phyloP scores from a whole-genome alignment of 2,113 vertebrate genomes.

The Callorhinus ursinus region DNA sequence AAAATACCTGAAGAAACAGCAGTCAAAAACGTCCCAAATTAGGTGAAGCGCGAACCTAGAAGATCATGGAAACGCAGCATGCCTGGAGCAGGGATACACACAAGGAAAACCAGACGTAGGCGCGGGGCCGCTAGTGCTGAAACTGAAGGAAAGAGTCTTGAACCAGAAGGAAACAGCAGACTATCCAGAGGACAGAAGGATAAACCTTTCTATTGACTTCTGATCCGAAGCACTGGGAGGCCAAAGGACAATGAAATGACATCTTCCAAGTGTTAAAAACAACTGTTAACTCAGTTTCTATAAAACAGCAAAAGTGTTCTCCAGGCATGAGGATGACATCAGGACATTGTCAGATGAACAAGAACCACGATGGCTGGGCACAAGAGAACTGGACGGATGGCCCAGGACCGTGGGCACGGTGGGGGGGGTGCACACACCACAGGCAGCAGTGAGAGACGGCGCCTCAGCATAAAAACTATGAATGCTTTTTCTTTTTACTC shows the following conservation, averaged over 20 bases:
- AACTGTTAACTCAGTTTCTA: background rate
- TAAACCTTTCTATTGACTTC: background rate
- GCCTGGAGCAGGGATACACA: background rate
- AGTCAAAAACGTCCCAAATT: background rate
- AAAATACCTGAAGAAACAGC: background rate
- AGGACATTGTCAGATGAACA: background rate
- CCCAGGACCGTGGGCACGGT: background rate
- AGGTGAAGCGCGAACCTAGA: background rate
- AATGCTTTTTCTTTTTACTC: background rate
- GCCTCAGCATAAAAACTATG: background rate
- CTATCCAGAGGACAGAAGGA: no score
- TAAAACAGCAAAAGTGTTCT: background rate
- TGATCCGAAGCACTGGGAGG: background rate
- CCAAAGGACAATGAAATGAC: background rate
- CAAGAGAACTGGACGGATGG: background rate
- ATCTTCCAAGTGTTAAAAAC: background rate
- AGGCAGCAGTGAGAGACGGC: no score
- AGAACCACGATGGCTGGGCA: fast-evolving
- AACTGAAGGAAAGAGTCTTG: background rate
- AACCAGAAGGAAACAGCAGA: background rate
- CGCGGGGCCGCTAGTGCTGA: background rate
- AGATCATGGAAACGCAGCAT: background rate
- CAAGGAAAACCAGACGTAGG: background rate
- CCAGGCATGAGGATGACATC: background rate
- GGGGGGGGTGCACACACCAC: background rate